A percentile compares a stretch with the other conserved stretches of the same genome.
These are phyloP conservation scores for Pyrrhia umbra DNA, from an alignment of 2,888 invertebrate genomes.

Conservation along the genomic window DNA sequence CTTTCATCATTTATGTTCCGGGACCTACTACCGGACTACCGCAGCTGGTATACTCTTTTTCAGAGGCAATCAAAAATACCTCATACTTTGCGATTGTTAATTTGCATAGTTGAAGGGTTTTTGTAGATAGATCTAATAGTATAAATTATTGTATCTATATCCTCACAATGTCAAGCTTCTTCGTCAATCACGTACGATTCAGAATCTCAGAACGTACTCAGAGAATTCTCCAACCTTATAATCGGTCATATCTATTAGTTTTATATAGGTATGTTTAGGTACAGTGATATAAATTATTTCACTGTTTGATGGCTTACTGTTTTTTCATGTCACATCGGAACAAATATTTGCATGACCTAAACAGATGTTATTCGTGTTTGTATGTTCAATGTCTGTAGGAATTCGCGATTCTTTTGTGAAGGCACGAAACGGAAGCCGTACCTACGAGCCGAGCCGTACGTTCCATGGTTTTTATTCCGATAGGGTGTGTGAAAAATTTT, in stretches of 20 bases:
- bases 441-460: conserved; percentile 4
- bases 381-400: conserved; percentile 19
- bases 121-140: too few relatives aligned
- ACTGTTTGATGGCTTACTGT: conserved; percentile 11
- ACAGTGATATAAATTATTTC: too few relatives aligned
- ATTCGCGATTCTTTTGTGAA: conserved; percentile 24
- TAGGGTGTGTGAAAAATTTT: neutral
- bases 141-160: too few relatives aligned
- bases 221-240: neutral
- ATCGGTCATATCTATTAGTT: neutral
- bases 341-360: conserved; percentile 36
- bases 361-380: conserved; percentile 13
- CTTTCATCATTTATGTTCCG: too few relatives aligned
- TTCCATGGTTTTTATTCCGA: neutral
- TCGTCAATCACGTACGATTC: too few relatives aligned
- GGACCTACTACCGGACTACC: too few relatives aligned
- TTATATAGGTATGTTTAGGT: conserved; percentile 7
- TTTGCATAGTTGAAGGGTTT: too few relatives aligned
- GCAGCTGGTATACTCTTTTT: too few relatives aligned
- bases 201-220: too few relatives aligned
- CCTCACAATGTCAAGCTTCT: too few relatives aligned
- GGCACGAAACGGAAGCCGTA: conserved; percentile 12
- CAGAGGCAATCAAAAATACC: too few relatives aligned
- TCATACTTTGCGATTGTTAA: too few relatives aligned
- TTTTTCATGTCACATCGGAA: conserved; percentile 10